phyloP scores from a whole-genome alignment of 2,113 vertebrate species.

The Pterocles gutturalis region DNA sequence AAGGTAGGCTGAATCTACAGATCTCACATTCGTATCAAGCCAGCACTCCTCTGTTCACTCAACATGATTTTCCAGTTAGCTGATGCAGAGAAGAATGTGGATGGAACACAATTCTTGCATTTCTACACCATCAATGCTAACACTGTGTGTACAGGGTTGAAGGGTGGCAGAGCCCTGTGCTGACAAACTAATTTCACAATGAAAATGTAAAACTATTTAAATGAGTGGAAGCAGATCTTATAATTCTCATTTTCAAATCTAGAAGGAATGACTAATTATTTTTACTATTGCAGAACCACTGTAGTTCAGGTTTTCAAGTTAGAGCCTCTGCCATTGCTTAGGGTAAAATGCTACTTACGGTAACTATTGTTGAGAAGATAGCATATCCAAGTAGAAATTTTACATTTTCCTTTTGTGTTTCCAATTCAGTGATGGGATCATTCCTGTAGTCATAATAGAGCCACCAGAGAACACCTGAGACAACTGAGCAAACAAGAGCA shows the following conservation, averaged over 20 bases:
- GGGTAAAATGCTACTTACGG: constrained; percentile 65
- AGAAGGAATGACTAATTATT: background rate
- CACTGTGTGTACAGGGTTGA: background rate
- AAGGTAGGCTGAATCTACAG: background rate
- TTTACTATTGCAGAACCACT: background rate
- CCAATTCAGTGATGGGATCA: constrained; percentile 74
- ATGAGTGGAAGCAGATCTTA: background rate
- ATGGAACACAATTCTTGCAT: background rate
- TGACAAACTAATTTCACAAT: background rate
- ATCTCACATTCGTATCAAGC: background rate
- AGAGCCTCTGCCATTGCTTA: background rate
- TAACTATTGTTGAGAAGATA: constrained; percentile 66
- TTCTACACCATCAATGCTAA: background rate
- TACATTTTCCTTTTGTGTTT: constrained; percentile 80
- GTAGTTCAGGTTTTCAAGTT: background rate
- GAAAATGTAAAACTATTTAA: background rate
- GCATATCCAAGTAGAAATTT: constrained; percentile 80
- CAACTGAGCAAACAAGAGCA: constrained; percentile 71
- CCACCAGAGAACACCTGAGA: constrained; percentile 83
- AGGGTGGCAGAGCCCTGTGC: background rate
- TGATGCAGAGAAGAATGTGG: background rate
- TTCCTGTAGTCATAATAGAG: constrained; percentile 78
- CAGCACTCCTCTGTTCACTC: background rate
- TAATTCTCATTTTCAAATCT: background rate
- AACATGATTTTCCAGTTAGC: background rate